Evolutionary conservation across 2,113 vertebrate genomes (phyloP), one percentile per base, ranked within the genome.

Genomic region (Austrofundulus limnaeus): DNA sequence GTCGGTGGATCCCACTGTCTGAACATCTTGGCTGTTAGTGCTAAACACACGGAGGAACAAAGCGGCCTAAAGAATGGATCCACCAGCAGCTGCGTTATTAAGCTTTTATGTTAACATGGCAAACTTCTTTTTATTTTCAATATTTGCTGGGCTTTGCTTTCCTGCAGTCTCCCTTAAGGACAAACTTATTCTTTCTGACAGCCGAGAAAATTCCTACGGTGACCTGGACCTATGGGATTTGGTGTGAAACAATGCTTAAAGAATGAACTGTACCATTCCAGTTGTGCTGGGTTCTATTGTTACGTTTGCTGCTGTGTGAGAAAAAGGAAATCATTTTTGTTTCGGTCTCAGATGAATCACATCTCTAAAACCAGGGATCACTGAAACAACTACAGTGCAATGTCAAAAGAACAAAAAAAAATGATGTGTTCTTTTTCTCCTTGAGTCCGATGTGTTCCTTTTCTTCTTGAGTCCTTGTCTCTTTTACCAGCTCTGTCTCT

Each of bases 241-340:
- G 46, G 31, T 65, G n/a, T 53, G 57, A 68, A 82, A 89, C 83
- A 89, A 83, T 85, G 63, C 64, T 56, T 63, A 75, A 55, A 56
- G 61, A 66, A 79, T 66, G 60, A 81, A 71, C 77, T 69, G 60
- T 52, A 67, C 59, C 48, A 47, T 59, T 75, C 39, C 11, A 66
- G 47, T 73, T 56, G 55, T 66, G 55, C 46, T n/a, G 21, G 25
- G 13, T n/a, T 49, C 74, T 62, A 72, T 85, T 88, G 81, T 86
- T 84, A 57, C 54, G 31, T 56, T 43, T 70, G 39, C 70, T 39
- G 51, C 73, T 74, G 68, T 82, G 78, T 38, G 77, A 80, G n/a
- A 66, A 67, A 56, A 31, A 78, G 77, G 69, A 89, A 86, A 85
- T 75, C 46, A 71, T 80, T 83, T 84, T 69, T 75, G 65, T 75